A percentile compares a stretch with the other conserved stretches of the same genome.
These are phyloP conservation scores for Labeo rohita DNA, from an alignment of 2,113 vertebrate species.

Conservation along the genomic window DNA sequence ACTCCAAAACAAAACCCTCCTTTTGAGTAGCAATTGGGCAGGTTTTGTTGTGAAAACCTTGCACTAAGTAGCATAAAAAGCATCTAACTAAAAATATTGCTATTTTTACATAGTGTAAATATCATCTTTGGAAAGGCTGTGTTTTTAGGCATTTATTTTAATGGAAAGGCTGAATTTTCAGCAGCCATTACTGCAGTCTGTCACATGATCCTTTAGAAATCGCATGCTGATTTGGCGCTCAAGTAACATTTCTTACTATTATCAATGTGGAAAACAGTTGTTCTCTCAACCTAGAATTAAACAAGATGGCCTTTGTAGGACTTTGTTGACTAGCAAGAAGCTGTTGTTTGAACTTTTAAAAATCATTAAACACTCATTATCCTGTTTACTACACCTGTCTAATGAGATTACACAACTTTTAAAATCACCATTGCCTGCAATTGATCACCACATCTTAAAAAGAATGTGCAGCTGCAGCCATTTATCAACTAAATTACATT, in stretches of 20 bases:
- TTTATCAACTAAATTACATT: neutral
- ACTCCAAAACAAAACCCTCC: no score
- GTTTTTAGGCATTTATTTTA: no score
- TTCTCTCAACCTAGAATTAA: neutral
- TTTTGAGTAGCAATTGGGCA: no score
- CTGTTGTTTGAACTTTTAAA: neutral
- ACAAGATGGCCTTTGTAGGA: neutral
- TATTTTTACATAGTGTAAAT: no score
- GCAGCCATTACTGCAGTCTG: neutral
- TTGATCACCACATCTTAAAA: neutral
- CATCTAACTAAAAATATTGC: no score
- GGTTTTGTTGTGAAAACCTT: no score
- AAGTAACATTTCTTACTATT: neutral
- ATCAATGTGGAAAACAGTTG: neutral
- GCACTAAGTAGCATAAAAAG: no score
- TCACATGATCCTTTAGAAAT: neutral
- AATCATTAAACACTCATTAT: neutral
- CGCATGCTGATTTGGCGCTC: neutral
- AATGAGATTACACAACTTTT: neutral
- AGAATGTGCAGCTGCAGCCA: neutral
- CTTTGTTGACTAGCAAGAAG: neutral
- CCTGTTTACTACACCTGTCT: neutral
- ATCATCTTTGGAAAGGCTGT: no score
- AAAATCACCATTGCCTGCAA: neutral
- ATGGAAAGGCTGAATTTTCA: neutral